Conservation (phyloP, 1,140 invertebrate genomes). For the Globodera rostochiensis region DNA sequence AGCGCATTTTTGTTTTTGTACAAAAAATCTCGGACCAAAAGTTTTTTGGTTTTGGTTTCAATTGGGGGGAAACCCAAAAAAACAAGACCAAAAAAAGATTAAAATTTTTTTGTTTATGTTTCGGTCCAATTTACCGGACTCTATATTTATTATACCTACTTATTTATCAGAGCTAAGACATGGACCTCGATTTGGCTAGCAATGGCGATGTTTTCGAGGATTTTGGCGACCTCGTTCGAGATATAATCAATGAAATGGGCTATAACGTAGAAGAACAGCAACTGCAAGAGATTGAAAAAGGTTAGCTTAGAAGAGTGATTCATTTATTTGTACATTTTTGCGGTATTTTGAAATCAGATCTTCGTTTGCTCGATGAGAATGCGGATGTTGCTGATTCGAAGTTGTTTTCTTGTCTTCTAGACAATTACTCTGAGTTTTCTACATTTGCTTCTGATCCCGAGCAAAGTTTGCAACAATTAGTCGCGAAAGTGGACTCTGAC, state of each 20-base stretch:
- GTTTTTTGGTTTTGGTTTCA: no score
- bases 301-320: background rate
- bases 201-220: constrained; percentile 7
- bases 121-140: no score
- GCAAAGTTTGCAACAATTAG: constrained; percentile 18
- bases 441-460: constrained; percentile 12
- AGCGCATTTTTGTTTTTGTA: no score
- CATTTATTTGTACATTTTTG: background rate
- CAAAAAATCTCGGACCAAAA: no score
- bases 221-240: constrained; percentile 19
- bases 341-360: background rate
- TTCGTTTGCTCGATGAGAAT: constrained; percentile 25
- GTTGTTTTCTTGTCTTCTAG: constrained; percentile 26
- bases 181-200: background rate
- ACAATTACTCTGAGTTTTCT: background rate
- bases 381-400: constrained; percentile 12
- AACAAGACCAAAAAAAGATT: no score
- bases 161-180: background rate
- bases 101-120: no score
- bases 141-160: no score
- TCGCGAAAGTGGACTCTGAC: background rate
- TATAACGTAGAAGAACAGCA: constrained; percentile 20
- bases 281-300: constrained; percentile 25
- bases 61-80: no score
- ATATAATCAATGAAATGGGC: constrained; percentile 28